Evolutionary conservation across 2,888 invertebrate genomes (phyloP).

Genomic region (Argyresthia goedartella): DNA sequence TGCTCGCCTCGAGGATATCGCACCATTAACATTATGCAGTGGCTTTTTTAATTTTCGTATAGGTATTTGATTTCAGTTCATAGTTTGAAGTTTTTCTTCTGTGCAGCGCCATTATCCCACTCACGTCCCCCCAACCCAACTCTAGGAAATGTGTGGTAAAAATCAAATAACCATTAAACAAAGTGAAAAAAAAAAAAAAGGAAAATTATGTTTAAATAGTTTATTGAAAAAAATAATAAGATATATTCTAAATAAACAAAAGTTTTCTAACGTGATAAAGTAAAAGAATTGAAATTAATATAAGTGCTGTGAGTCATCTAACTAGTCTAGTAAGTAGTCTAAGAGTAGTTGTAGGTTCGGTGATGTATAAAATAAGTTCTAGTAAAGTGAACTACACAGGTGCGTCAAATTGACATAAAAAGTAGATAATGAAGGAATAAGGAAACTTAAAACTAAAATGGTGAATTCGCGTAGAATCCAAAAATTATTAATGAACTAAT

Average conservation of each 20-base stretch:
- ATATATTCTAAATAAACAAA: background rate
- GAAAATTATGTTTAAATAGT: conserved; percentile 35
- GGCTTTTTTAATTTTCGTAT: conserved; percentile 31
- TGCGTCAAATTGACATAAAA: background rate
- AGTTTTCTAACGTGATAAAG: background rate
- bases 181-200: conserved; percentile 32
- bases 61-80: conserved; percentile 46
- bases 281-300: background rate
- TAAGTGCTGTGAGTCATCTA: background rate
- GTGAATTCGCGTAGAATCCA: conserved; percentile 39
- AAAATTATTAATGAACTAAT: conserved; percentile 20
- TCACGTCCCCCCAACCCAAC: conserved; percentile 59
- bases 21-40: conserved; percentile 37
- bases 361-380: background rate
- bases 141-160: conserved; percentile 19
- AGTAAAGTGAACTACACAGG: conserved; percentile 1
- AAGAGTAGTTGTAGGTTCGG: background rate
- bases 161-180: conserved; percentile 2
- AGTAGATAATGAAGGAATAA: conserved; percentile 10
- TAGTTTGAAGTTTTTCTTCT: conserved; percentile 21
- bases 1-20: conserved; percentile 33
- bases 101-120: conserved; percentile 65
- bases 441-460: conserved; percentile 6
- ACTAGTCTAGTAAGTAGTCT: too few relatives aligned
- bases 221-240: conserved; percentile 34